Percentiles rank a stretch among this genome's conserved stretches.
These are phyloP conservation scores for Columba janthina DNA, from an alignment of 2,113 vertebrate species.

Conservation along the genomic window DNA sequence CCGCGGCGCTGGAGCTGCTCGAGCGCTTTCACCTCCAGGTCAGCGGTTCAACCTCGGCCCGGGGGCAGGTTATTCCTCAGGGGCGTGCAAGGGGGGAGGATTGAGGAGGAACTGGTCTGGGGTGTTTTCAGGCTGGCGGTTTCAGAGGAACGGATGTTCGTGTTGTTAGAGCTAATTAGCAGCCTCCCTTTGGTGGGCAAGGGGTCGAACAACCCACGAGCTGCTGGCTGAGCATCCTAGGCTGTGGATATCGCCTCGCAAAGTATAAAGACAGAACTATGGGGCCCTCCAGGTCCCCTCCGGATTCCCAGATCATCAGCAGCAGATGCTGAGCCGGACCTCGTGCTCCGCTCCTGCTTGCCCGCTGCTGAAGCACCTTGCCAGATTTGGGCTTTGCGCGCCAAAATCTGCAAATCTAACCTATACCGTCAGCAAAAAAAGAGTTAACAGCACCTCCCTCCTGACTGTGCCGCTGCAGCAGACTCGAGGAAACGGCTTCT, in stretches of 20 bases:
- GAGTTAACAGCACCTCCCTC: background rate
- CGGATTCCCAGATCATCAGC: too few relatives aligned
- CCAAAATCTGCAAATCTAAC: background rate
- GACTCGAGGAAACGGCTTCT: background rate
- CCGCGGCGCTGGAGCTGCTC: background rate
- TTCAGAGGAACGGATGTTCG: background rate
- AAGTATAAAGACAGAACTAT: background rate
- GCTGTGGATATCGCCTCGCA: background rate
- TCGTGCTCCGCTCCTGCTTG: background rate
- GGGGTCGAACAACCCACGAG: background rate
- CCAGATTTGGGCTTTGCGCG: background rate
- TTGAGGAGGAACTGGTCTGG: background rate
- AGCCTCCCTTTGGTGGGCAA: background rate
- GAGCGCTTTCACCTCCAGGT: background rate
- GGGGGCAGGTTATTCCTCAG: background rate
- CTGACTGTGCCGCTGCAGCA: background rate
- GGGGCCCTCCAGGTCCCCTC: too few relatives aligned
- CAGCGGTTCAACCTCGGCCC: background rate
- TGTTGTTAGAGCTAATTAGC: conserved; percentile 14
- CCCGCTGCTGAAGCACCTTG: background rate
- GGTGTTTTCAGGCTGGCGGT: background rate
- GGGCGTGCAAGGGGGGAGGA: background rate
- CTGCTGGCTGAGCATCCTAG: background rate
- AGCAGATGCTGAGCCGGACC: background rate
- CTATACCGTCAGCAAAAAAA: background rate